phyloP scores from a whole-genome alignment of 2,888 invertebrate genomes.

The Steinernema scapterisci region DNA sequence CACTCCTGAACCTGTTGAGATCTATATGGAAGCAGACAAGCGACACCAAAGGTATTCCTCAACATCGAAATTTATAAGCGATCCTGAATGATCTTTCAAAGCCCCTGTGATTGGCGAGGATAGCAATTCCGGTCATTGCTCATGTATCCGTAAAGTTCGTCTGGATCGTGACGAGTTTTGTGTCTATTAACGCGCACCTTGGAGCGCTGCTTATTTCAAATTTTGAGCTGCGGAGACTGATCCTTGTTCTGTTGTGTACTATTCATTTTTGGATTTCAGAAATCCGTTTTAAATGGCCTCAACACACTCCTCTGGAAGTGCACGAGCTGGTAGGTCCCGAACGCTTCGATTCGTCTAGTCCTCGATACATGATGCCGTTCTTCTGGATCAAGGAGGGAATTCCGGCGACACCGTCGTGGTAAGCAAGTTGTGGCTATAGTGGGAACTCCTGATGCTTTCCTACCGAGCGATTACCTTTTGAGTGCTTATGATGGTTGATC shows the following conservation, averaged over 20 bases:
- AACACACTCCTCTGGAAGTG: conserved; percentile 63
- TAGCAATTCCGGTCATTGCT: too few relatives aligned
- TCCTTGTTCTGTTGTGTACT: conserved; percentile 12
- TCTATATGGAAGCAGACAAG: conserved; percentile 5
- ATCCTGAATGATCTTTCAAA: too few relatives aligned
- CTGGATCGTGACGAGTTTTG: neutral
- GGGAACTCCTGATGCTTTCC: too few relatives aligned
- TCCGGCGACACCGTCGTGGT: conserved; percentile 65
- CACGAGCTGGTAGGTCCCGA: conserved; percentile 66
- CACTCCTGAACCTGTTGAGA: neutral
- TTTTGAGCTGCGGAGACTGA: too few relatives aligned
- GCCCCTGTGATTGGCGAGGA: too few relatives aligned
- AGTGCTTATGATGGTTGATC: too few relatives aligned
- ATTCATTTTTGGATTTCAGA: conserved; percentile 44
- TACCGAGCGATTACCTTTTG: too few relatives aligned
- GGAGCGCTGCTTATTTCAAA: too few relatives aligned
- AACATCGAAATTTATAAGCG: too few relatives aligned
- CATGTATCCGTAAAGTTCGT: neutral
- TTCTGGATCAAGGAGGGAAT: conserved; percentile 60
- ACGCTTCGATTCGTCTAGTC: conserved; percentile 51
- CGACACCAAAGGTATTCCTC: conserved; percentile 11
- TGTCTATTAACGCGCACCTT: too few relatives aligned
- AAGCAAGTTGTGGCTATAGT: too few relatives aligned
- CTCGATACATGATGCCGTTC: conserved; percentile 58
- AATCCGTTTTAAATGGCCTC: conserved; percentile 64